Evolutionary conservation across 2,888 invertebrate genomes (phyloP), one percentile per base, ranked within the genome.

Genomic region (Limnephilus marmoratus): DNA sequence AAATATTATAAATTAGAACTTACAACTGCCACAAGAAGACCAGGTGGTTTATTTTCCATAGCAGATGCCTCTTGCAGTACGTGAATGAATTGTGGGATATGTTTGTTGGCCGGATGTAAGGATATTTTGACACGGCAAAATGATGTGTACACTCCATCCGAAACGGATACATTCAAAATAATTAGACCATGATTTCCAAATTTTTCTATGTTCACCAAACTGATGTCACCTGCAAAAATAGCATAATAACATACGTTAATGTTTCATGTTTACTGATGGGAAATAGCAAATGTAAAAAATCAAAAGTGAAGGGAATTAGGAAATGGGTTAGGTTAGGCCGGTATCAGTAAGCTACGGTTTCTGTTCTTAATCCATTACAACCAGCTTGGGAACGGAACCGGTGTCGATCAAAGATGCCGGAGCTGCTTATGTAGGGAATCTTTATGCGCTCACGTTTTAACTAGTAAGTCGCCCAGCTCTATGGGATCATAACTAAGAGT

Each of bases 71-170:
- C 97, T 94, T 98, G 97, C 41, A 97, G 95, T 2, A 96, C 95
- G 94, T 97, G 97, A 0, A 96, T 95, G 94, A 98, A 98, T 88
- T 96, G 95, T 0, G 98, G 98, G 92, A 97, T 96, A 94, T 98
- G 96, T 87, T 97, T 96, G 95, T 98, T 98, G 88, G 98, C 97
- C 3, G 98, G 97, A 18, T 97, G 95, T 92, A 98, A 96, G 94
- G 97, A 97, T 90, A 98, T 97, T 95, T 97, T 97, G 0, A 97
- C 96, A 88, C 97, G 95, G 0, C 98, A 97, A 95, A 98, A 98
- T 94, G 97, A 97, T 0, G 98, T 98, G 95, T 98, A 98, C 1
- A 98, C 98, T 2, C 98, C 98, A 95, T 99, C 99, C 53, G 98
- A 98, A 0, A 98, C 98, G 0, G 98, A 98, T 3, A 99, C 97